phyloP scores from a whole-genome alignment of 2,797 vertebrate species.

The Argya squamiceps region DNA sequence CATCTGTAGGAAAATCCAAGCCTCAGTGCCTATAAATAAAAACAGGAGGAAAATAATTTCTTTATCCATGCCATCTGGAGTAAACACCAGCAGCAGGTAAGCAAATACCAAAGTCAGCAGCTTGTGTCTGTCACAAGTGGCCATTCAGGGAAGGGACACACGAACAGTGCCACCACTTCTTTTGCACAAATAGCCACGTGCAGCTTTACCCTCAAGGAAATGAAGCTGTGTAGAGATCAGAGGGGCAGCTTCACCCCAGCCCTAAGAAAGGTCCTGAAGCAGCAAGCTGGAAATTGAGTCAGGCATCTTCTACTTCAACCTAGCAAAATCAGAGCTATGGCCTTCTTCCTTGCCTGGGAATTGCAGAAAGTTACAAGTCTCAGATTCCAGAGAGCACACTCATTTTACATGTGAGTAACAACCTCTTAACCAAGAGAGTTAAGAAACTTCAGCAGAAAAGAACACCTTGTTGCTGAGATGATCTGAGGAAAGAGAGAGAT shows the following conservation, averaged over 20 bases:
- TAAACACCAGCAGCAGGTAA: not conserved
- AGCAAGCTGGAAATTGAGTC: not conserved
- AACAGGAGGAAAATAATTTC: not conserved
- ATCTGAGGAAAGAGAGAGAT: not conserved
- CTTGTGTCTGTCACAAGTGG: not conserved
- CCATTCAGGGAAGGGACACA: not conserved
- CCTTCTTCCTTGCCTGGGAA: not conserved
- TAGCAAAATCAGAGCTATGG: not conserved
- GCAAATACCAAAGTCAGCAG: not conserved
- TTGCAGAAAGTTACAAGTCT: not conserved
- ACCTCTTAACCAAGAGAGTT: not conserved
- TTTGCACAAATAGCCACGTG: rapidly evolving
- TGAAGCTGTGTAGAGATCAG: not conserved
- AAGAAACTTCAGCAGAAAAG: not conserved
- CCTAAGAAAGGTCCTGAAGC: not conserved
- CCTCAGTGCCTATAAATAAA: not conserved
- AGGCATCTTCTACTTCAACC: not conserved
- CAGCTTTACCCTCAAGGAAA: not conserved
- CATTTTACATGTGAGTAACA: not conserved
- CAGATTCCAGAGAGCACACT: not conserved
- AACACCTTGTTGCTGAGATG: not conserved
- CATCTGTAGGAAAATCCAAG: not conserved
- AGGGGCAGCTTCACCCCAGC: not conserved
- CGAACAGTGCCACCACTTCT: not conserved
- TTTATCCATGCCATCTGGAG: not conserved